Evolutionary conservation across 2,888 invertebrate species (phyloP).

Genomic region (Zaprionus bogoriensis): DNA sequence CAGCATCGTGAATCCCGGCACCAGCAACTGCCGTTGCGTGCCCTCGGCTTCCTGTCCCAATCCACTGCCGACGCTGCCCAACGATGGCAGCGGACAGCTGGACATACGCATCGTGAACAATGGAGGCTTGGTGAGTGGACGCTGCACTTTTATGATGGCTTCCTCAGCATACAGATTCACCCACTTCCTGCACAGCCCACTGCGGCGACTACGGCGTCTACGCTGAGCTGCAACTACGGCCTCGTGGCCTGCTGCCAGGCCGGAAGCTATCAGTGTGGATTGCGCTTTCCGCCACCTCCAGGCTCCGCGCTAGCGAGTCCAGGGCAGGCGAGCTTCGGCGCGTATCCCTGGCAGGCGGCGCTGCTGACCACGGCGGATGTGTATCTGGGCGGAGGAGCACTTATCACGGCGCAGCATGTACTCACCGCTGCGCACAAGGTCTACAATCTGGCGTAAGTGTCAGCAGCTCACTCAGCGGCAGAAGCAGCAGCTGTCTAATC

Average conservation of each 20-base stretch:
- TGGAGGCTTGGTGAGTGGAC: constrained; percentile 77
- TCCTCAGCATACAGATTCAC: background rate
- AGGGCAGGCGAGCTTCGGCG: constrained; percentile 87
- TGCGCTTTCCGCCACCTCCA: constrained; percentile 78
- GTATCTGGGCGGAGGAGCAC: constrained; percentile 89
- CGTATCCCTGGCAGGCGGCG: constrained; percentile 89
- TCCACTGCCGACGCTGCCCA: constrained; percentile 67
- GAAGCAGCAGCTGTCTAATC: background rate
- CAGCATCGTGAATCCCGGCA: constrained; percentile 44
- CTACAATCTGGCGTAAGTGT: constrained; percentile 85
- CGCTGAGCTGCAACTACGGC: constrained; percentile 72
- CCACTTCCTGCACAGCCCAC: constrained; percentile 37
- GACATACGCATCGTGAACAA: constrained; percentile 86
- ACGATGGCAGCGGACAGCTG: constrained; percentile 85
- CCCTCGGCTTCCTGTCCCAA: constrained; percentile 80
- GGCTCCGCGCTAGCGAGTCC: constrained; percentile 79
- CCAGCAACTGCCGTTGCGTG: constrained; percentile 79
- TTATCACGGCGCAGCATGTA: constrained; percentile 87
- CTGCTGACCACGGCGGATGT: constrained; percentile 85
- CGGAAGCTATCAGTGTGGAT: constrained; percentile 80
- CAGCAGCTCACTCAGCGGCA: too few species aligned
- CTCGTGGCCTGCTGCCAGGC: constrained; percentile 78
- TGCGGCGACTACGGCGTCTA: constrained; percentile 20
- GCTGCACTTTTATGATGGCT: background rate
- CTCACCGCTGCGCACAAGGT: constrained; percentile 90